Conservation (phyloP, 2,888 invertebrate genomes). For the Patella depressa region DNA sequence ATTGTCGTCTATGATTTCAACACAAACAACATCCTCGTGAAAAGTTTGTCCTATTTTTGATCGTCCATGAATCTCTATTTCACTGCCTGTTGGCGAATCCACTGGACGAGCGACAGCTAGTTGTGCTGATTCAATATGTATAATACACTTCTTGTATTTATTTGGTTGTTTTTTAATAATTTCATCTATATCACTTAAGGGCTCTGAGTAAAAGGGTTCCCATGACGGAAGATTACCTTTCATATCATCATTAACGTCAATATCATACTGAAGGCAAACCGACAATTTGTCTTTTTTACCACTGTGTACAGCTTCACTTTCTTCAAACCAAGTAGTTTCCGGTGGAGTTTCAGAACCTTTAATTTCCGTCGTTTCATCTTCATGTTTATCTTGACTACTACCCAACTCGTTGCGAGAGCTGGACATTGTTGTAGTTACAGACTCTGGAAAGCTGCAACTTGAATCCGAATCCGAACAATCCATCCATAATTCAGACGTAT, state of each 20-base stretch:
- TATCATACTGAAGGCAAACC: conserved; percentile 1
- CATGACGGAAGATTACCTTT: neutral
- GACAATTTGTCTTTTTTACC: neutral
- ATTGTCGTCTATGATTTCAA: conserved; percentile 28
- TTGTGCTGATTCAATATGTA: conserved; percentile 29
- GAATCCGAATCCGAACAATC: too few relatives aligned
- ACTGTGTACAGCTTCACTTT: neutral
- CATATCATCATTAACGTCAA: neutral
- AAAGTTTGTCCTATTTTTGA: conserved; percentile 36
- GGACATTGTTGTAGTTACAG: too few relatives aligned
- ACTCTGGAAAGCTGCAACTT: too few relatives aligned
- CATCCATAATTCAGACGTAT: too few relatives aligned
- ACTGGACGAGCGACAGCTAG: conserved; percentile 18
- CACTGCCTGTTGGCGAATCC: neutral
- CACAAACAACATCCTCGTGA: conserved; percentile 34
- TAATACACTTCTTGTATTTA: conserved; percentile 26
- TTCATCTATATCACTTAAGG: too few relatives aligned
- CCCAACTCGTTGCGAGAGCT: too few relatives aligned
- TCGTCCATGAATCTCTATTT: conserved; percentile 33
- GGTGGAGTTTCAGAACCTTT: neutral
- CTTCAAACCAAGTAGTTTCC: neutral
- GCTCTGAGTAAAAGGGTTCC: conserved; percentile 12
- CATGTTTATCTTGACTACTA: too few relatives aligned
- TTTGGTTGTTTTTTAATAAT: conserved; percentile 10
- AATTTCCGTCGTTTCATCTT: too few relatives aligned